Percentiles rank a stretch among this genome's conserved stretches.
These are phyloP conservation scores for Herminia tarsipennalis DNA, from an alignment of 2,888 invertebrate genomes.

Conservation along the genomic window DNA sequence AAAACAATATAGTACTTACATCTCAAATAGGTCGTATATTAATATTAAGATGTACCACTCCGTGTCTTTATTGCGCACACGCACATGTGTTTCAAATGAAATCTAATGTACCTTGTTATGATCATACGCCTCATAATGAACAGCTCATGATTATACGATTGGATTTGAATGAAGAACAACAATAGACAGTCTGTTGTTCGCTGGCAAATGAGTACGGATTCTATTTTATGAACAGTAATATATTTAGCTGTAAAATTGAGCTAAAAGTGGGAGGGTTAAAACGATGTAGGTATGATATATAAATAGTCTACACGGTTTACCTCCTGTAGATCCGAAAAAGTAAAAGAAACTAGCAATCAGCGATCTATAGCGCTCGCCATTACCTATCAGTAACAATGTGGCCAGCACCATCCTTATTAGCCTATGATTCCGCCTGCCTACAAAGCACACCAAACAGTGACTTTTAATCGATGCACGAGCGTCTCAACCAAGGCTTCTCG, in stretches of 20 bases:
- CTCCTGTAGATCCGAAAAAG: too few relatives aligned
- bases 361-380: too few relatives aligned
- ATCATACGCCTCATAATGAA: constrained; percentile 49
- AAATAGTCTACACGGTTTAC: too few relatives aligned
- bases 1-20: constrained; percentile 25
- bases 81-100: constrained; percentile 59
- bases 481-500: too few relatives aligned
- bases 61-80: constrained; percentile 31
- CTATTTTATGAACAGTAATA: background rate
- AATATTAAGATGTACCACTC: constrained; percentile 14
- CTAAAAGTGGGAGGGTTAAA: background rate
- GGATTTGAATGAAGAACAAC: constrained; percentile 31
- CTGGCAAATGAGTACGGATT: background rate
- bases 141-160: constrained; percentile 45
- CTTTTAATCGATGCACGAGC: too few relatives aligned
- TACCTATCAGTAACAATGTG: too few relatives aligned
- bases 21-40: constrained; percentile 41
- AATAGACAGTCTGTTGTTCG: constrained; percentile 11
- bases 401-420: too few relatives aligned
- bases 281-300: background rate
- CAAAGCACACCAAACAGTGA: too few relatives aligned
- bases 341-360: too few relatives aligned
- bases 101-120: constrained; percentile 51
- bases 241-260: too few relatives aligned
- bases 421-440: too few relatives aligned